Evolutionary conservation across 30 jellyfish, hydroid and myxozoan species (phyloP).

Genomic region (Cassiopea xamachana): DNA sequence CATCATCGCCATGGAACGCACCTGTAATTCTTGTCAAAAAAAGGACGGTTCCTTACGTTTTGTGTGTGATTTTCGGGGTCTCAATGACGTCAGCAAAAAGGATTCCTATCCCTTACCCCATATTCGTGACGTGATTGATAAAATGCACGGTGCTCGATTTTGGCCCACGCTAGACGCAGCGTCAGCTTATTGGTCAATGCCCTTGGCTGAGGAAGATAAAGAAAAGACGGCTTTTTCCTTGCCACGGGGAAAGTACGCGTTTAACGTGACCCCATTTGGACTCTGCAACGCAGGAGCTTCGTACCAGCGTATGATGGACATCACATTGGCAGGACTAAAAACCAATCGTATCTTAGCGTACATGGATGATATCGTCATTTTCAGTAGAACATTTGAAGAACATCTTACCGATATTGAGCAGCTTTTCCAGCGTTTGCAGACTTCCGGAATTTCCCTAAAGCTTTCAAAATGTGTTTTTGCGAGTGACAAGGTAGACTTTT

Average conservation of each 20-base stretch:
- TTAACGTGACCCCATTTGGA: conserved; percentile 33
- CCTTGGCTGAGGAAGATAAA: conserved; percentile 27
- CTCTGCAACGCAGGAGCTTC: conserved; percentile 57
- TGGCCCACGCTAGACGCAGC: conserved; percentile 47
- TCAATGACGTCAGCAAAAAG: conserved; percentile 38
- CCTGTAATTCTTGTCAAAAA: conserved; percentile 31
- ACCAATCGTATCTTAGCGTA: conserved; percentile 26
- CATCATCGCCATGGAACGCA: conserved; percentile 56
- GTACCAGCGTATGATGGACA: conserved; percentile 38
- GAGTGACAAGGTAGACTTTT: conserved; percentile 31
- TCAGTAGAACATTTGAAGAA: conserved; percentile 8
- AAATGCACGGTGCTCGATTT: conserved; percentile 4
- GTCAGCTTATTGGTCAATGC: conserved; percentile 66
- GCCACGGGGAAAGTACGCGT: conserved; percentile 33
- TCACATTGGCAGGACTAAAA: conserved; percentile 4
- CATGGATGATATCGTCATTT: conserved; percentile 34
- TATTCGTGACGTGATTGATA: conserved; percentile 49
- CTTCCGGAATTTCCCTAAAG: conserved; percentile 15
- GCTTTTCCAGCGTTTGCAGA: neutral
- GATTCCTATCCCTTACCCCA: conserved; percentile 73
- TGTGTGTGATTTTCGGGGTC: conserved; percentile 63
- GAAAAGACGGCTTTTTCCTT: conserved; percentile 46
- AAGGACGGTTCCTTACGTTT: conserved; percentile 47
- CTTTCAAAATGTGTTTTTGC: conserved; percentile 45
- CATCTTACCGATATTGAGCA: conserved; percentile 27